Evolutionary conservation across 2,888 invertebrate genomes (phyloP), one percentile per base, ranked within the genome.

Genomic region (Lysandra coridon): DNA sequence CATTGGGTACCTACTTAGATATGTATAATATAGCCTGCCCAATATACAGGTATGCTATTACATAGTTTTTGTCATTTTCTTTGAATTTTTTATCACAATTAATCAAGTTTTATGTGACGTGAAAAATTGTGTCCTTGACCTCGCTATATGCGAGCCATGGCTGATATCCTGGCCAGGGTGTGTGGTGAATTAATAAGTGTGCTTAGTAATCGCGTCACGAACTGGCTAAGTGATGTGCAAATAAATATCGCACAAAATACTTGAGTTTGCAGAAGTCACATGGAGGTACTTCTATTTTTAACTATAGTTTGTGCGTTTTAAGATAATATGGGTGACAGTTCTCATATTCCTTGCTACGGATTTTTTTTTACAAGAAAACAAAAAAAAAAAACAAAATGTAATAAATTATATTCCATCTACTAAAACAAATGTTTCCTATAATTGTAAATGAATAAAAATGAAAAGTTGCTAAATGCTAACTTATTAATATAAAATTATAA

Each of bases 131-230:
- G 17, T 12, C 57, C 76, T 57, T 76, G 76, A 57, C 76, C 76
- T 76, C 57, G 57, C 6, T 14, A 7, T 33, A 10, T 30, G 53
- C 75, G 33, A 76, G 57, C 76, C 76, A 76, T 76, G 57, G 17
- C 14, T 53, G 30, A 33, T 30, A 53, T 30, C 53, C 53, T 76
- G 17, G 6, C 5, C 69, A 69, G 33, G 49, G 12, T 44, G 14
- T 57, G 76, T 53, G 57, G 6, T 76, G 76, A 57, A 76, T 76
- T 57, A 57, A 57, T 76, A 76, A 53, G 57, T 53, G 17, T 23
- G 69, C 17, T 69, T 37, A 69, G 14, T 69, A 69, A 69, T 69
- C 69, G 17, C 69, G 6, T 33, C 69, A 69, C 69, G 69, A 69
- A 37, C 10, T 7, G 17, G 62, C 33, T 69, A 69, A 69, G 33